Evolutionary conservation across 2,888 invertebrate genomes (phyloP).

Genomic region (Lasioglossum zephyrum): DNA sequence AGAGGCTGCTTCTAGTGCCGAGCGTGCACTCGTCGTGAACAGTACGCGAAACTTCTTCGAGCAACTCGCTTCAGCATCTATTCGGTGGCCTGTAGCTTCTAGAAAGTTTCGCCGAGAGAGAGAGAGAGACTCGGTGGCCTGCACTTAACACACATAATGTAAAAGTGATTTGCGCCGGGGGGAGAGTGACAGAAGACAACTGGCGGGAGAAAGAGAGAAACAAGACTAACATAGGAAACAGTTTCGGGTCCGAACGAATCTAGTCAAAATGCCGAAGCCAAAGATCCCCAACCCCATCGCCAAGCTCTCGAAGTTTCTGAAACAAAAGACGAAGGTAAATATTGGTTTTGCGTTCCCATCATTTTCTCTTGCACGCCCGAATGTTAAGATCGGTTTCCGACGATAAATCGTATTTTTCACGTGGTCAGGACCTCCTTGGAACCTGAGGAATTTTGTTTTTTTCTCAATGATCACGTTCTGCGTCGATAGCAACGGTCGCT

Average conservation of each 20-base stretch:
- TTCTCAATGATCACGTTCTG: neutral
- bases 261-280: constrained; percentile 81
- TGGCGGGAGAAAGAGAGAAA: neutral
- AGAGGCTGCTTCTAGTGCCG: neutral
- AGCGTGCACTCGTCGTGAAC: neutral
- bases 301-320: constrained; percentile 84
- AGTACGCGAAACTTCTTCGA: neutral
- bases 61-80: neutral
- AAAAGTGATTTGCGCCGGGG: constrained; percentile 12
- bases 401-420: neutral
- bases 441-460: neutral
- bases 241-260: constrained; percentile 8
- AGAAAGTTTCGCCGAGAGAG: constrained; percentile 28
- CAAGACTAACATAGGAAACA: neutral
- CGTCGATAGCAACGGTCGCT: neutral
- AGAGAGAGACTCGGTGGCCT: constrained; percentile 1
- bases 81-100: constrained; percentile 20
- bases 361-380: neutral
- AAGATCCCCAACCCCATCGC: constrained; percentile 83
- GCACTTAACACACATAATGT: constrained; percentile 19
- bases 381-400: neutral
- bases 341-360: neutral
- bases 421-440: neutral
- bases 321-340: constrained; percentile 84
- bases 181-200: neutral